Evolutionary conservation across 2,797 vertebrate species (phyloP).

Genomic region (Thalassophryne amazonica): DNA sequence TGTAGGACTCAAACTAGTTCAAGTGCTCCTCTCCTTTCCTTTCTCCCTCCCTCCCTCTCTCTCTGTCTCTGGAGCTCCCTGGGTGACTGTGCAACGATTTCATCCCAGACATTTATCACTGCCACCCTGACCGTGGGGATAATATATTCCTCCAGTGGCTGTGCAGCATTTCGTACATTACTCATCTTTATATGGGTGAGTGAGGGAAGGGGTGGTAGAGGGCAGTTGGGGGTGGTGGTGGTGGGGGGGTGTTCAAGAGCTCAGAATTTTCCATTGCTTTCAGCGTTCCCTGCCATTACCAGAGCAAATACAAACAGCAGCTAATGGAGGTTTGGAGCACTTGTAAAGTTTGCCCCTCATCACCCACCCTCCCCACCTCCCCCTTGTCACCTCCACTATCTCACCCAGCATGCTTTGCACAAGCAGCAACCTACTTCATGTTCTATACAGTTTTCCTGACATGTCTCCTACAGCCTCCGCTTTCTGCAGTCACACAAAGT

Average conservation of each 20-base stretch:
- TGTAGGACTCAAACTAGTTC: conserved; percentile 45
- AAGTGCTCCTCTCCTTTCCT: conserved; percentile 13
- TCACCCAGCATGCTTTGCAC: not conserved
- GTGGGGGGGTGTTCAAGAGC: conserved; percentile 6
- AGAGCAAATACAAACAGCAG: conserved; percentile 31
- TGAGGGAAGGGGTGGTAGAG: not conserved
- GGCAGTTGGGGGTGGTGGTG: not conserved
- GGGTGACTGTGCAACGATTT: conserved; percentile 62
- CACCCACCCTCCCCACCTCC: not conserved
- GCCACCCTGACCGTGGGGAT: conserved; percentile 53
- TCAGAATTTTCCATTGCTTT: conserved; percentile 61
- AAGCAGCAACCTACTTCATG: conserved; percentile 10
- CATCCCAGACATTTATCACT: conserved; percentile 71
- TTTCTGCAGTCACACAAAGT: not conserved
- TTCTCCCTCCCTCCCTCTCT: not conserved
- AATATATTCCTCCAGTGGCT: conserved; percentile 70
- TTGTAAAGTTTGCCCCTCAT: not conserved
- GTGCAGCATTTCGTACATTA: conserved; percentile 58
- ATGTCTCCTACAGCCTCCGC: not conserved
- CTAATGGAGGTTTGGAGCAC: conserved; percentile 42
- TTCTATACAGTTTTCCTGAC: conserved; percentile 4
- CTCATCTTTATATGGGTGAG: conserved; percentile 66
- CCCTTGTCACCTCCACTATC: not conserved
- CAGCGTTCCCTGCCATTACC: conserved; percentile 43
- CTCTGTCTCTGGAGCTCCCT: conserved; percentile 35